Conservation (phyloP, 2,888 invertebrate genomes). For the Holacanthella duospinosa region DNA sequence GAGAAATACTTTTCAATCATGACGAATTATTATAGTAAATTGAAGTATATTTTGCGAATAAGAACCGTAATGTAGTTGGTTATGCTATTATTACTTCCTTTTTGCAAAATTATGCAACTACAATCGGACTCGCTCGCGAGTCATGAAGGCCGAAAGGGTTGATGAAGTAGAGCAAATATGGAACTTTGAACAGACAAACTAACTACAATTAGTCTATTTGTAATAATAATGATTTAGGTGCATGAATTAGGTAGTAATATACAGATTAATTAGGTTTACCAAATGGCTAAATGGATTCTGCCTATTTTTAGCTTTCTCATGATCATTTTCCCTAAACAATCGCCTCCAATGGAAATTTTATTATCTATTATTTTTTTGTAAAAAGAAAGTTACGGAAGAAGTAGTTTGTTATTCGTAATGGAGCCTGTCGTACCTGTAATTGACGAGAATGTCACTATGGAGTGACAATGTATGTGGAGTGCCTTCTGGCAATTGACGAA, state of each 20-base stretch:
- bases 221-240: background rate
- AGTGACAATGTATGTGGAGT: constrained; percentile 44
- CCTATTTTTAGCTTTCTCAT: background rate
- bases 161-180: constrained; percentile 10
- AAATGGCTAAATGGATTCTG: background rate
- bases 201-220: background rate
- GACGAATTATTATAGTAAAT: constrained; percentile 1
- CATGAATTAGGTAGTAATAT: background rate
- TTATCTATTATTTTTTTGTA: too few relatives aligned
- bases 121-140: constrained; percentile 26
- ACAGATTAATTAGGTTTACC: background rate
- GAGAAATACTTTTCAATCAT: background rate
- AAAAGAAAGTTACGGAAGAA: background rate
- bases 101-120: constrained; percentile 29
- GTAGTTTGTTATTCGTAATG: background rate
- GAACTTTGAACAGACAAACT: background rate
- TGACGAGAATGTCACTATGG: constrained; percentile 58
- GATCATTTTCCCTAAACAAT: too few relatives aligned
- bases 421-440: constrained; percentile 48
- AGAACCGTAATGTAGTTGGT: background rate
- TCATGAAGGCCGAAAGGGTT: constrained; percentile 23
- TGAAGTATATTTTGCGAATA: background rate
- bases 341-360: too few relatives aligned
- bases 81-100: background rate
- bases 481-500: background rate